Base-by-base conservation (phyloP, 2,888 invertebrate species). In the Drosophila suboccidentalis region DNA sequence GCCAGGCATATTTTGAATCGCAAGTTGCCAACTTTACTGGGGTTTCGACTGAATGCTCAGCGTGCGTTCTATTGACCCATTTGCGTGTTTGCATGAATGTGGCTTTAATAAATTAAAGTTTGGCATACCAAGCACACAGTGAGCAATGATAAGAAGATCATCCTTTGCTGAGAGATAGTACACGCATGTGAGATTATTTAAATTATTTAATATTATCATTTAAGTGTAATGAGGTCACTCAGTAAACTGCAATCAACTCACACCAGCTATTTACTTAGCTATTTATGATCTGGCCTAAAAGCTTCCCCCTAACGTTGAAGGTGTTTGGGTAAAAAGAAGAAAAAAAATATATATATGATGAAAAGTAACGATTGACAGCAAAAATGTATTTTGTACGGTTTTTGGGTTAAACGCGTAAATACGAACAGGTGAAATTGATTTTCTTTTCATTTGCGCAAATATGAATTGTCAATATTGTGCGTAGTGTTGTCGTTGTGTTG, bases 371-470 rank as follows among this genome's bases (percentile, higher is more conserved):
- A 71, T 36, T 59, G 47, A 13, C 44, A 55, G 34, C 57, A 44
- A 64, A 55, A 72, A 64, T 65, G 49, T 70, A 49, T 80, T 77
- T 71, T 67, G 55, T 67, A 55, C 53, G 58, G 58, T 78, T 80
- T 83, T 82, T 87, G 84, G 91, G 91, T 91, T 91, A 90, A 92
- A 82, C 83, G 90, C 85, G 82, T 75, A 92, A 91, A 92, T 91
- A 84, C 86, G 91, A 81, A 73, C 83, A 90, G 90, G 92, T 92
- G 92, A 92, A 92, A 92, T 91, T 92, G 91, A 91, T 91, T 92
- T 92, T 91, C 91, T 91, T 92, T 91, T 91, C 91, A 89, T 91
- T 92, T 92, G 91, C 78, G 90, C 91, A 91, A 92, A 92, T 91
- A 91, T 90, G 86, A 91, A 89, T 87, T 84, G 88, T 89, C 91